Evolutionary conservation across 2,888 invertebrate species (phyloP).

Genomic region (Pardosa pseudoannulata): DNA sequence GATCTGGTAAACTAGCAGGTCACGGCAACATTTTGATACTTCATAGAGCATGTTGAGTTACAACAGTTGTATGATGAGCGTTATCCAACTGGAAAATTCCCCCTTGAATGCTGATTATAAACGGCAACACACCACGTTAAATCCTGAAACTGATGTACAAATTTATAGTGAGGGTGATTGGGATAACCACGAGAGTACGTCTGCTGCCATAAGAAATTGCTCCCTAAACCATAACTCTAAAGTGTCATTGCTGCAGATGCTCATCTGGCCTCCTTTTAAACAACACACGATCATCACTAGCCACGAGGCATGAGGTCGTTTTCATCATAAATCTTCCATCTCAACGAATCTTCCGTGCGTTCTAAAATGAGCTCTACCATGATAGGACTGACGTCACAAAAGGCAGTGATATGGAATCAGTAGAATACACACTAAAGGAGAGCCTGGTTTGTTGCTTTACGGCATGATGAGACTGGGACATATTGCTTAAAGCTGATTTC

Average conservation of each 20-base stretch:
- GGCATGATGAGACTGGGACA: no score
- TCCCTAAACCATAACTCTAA: not conserved
- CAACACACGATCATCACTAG: not conserved
- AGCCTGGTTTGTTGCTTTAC: no score
- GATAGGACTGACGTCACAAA: not conserved
- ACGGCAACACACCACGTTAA: not conserved
- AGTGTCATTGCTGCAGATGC: not conserved
- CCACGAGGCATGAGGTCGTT: not conserved
- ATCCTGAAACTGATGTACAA: not conserved
- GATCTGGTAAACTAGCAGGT: not conserved
- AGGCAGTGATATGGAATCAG: not conserved
- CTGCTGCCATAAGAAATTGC: not conserved
- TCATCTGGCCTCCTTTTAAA: not conserved
- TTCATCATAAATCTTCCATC: not conserved
- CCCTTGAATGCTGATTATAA: not conserved
- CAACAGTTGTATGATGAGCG: not conserved
- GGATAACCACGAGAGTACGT: not conserved
- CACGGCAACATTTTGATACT: not conserved
- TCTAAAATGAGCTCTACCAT: not conserved
- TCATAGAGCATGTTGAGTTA: not conserved
- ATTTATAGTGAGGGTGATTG: not conserved
- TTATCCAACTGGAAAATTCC: not conserved
- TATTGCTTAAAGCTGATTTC: no score
- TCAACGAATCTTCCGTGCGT: not conserved
- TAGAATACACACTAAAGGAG: no score